Evolutionary conservation across 1,140 invertebrate species (phyloP), one percentile per base, ranked within the genome.

Genomic region (Eurosta solidaginis): DNA sequence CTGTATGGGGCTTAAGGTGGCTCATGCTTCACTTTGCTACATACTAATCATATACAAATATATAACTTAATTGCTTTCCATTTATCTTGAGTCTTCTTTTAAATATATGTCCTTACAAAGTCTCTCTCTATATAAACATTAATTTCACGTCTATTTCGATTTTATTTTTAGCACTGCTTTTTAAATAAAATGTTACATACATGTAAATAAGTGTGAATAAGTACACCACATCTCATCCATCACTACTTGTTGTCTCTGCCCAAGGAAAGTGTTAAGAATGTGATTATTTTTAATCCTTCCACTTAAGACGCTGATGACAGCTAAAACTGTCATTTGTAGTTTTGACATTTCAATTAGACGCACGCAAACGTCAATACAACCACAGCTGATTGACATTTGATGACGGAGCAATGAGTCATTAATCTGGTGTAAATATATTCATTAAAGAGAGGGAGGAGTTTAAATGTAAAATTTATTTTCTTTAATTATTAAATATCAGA

Each of bases 281-380:
- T 68, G 59, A 68, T 68, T 42, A 68, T 68, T 68, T 63, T 68
- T 42, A 68, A 68, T 68, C 59, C 59, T 68, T 68, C 54, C 59
- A 68, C 54, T 63, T 63, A 17, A 63, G 29, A n/a, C 17, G 10
- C 59, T 68, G 59, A n/a, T n/a, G n/a, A 40, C 59, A 68, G 10
- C 59, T 36, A 42, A 68, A 40, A 68, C 59, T 68, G 36, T 42
- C 59, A 68, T 68, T 68, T 22, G 59, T 42, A 27, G 33, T 20
- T 68, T 68, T 68, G 59, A 68, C 59, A 68, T n/a, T 68, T 68
- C 59, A 68, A 68, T 68, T 68, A 68, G 59, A 20, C 33, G 7
- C 59, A 40, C 14, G 29, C 59, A 68, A 68, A 36, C 22, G 29
- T 68, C 59, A 68, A 68, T 68, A 40, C n/a, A n/a, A n/a, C n/a